Evolutionary conservation across 1,140 invertebrate species (phyloP), one percentile per base, ranked within the genome.

Genomic region (Episyrphus balteatus): DNA sequence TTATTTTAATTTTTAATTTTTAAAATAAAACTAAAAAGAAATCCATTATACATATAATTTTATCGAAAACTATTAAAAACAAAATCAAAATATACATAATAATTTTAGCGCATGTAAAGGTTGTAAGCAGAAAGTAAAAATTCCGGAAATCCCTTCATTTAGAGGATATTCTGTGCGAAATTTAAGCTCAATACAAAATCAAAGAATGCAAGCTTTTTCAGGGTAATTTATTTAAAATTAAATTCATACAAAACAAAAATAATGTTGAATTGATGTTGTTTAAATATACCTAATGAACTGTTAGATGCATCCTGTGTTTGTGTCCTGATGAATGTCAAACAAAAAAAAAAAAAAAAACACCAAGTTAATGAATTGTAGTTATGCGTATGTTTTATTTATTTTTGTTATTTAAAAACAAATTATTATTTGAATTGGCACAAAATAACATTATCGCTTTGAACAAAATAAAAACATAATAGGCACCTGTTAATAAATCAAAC

Each of bases 71-170:
- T 38, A 38, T 38, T 38, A 5, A 26, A 41, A n/a, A 41, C 17
- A 3, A 12, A 13, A 36, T 6, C 12, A 36, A 36, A 12, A 36
- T 6, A 36, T n/a, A 5, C 3, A 36, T 5, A n/a, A n/a, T 5
- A 41, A 9, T 50, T 36, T 44, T 54, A 64, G 63, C 52, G 60
- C 60, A 58, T 64, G 57, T 58, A 61, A 61, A 51, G 61, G 52
- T 64, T 62, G 61, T 54, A 57, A 51, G 49, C 54, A 51, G 54
- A 58, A 57, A 54, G 58, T 55, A 47, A 52, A 56, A 58, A 55
- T 61, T 52, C 57, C 59, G 60, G 59, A 64, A 59, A 66, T 66
- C 51, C 61, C 61, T 18, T 53, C 61, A 55, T 62, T 59, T 58
- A 48, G 55, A 52, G 60, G 58, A 59, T 56, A 58, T 61, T 59